Percentiles rank a stretch among this genome's conserved stretches.
phyloP scores from a whole-genome alignment of 2,888 invertebrate species.

The Nemoura dubitans region DNA sequence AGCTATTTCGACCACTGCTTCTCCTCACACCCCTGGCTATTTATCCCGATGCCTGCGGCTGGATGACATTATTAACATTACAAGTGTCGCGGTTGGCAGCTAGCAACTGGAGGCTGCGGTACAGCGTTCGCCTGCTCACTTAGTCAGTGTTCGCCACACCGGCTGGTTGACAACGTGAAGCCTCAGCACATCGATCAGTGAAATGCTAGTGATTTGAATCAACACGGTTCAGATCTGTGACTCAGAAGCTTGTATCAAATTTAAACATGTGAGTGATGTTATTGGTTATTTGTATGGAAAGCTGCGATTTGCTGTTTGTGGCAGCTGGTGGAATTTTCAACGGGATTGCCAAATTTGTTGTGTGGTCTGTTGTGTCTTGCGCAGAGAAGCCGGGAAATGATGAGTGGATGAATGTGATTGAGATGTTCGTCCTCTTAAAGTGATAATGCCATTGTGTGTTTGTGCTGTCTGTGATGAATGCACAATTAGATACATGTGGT shows the following conservation, averaged over 20 bases:
- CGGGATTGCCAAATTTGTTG: neutral
- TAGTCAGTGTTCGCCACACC: constrained; percentile 9
- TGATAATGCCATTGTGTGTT: neutral
- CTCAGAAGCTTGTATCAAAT: neutral
- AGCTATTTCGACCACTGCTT: constrained; percentile 15
- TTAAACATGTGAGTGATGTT: constrained; percentile 28
- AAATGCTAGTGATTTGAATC: constrained; percentile 33
- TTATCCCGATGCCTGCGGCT: constrained; percentile 14
- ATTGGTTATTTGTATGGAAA: neutral
- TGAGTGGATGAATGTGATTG: neutral
- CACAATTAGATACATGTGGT: neutral
- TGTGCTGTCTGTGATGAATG: too few species aligned
- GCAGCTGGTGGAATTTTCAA: neutral
- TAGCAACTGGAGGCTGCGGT: neutral
- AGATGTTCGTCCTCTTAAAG: neutral
- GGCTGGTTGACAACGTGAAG: neutral
- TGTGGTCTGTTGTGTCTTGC: neutral
- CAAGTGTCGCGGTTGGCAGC: neutral
- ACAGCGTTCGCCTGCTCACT: constrained; percentile 39
- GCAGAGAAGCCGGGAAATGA: neutral
- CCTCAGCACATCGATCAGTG: neutral
- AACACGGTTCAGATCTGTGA: neutral
- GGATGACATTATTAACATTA: constrained; percentile 23
- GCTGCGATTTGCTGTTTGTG: neutral
- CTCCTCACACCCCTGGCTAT: constrained; percentile 35